phyloP scores from a whole-genome alignment of 2,113 vertebrate species.

The Cynopterus brachyotis region DNA sequence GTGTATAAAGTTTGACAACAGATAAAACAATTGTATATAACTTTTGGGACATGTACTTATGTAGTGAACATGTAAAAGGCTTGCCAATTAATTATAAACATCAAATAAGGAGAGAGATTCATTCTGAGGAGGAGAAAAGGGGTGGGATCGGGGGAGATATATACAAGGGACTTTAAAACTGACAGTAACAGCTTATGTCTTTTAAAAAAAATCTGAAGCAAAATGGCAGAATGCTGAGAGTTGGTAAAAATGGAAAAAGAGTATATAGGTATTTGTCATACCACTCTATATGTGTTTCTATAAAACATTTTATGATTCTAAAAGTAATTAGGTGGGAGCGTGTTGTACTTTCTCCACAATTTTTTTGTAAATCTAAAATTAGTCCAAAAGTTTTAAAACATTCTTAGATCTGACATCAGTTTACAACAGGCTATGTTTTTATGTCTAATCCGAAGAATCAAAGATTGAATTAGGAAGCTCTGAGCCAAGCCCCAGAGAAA shows the following conservation, averaged over 20 bases:
- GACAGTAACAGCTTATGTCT: background rate
- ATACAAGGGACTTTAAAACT: background rate
- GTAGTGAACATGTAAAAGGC: background rate
- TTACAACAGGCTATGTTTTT: background rate
- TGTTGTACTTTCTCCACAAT: background rate
- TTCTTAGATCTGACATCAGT: background rate
- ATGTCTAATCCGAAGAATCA: background rate
- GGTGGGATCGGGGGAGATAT: background rate
- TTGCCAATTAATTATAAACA: background rate
- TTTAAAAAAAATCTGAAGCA: background rate
- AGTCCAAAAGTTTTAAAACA: background rate
- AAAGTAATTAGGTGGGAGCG: background rate
- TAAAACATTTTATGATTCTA: background rate
- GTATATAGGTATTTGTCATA: background rate
- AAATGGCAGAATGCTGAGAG: background rate
- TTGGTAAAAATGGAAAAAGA: background rate
- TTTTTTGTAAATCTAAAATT: background rate
- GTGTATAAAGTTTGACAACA: background rate
- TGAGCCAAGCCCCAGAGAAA: background rate
- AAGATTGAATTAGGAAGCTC: background rate
- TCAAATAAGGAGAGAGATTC: background rate
- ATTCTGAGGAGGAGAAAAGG: background rate
- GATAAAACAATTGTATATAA: background rate
- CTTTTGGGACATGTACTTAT: background rate
- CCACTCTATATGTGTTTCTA: background rate